phyloP scores from a whole-genome alignment of 2,888 invertebrate genomes.

The Serrognathus titanus region DNA sequence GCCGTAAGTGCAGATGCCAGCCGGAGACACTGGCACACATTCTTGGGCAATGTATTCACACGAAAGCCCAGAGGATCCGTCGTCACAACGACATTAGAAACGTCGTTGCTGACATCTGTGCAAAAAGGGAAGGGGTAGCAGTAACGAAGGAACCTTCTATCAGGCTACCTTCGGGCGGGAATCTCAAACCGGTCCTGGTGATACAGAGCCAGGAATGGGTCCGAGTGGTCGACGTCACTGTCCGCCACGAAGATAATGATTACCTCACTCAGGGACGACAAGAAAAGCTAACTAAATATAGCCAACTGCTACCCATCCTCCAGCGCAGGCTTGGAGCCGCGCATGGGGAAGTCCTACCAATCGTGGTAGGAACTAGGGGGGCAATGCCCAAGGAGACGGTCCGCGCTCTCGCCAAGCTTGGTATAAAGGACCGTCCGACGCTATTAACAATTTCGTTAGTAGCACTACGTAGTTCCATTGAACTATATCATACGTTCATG shows the following conservation, averaged over 20 bases:
- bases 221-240: constrained; percentile 34
- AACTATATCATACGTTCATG: constrained; percentile 33
- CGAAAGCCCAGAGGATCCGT: constrained; percentile 26
- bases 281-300: constrained; percentile 28
- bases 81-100: constrained; percentile 28
- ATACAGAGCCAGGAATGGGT: constrained; percentile 27
- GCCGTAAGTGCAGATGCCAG: constrained; percentile 30
- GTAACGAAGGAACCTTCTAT: constrained; percentile 22
- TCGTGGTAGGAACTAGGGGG: constrained; percentile 38
- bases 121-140: constrained; percentile 15
- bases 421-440: constrained; percentile 22
- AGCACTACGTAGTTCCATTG: constrained; percentile 31
- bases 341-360: constrained; percentile 30
- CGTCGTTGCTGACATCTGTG: constrained; percentile 18
- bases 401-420: constrained; percentile 22
- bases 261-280: constrained; percentile 25
- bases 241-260: constrained; percentile 24
- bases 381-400: constrained; percentile 34
- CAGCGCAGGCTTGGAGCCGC: constrained; percentile 13
- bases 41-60: constrained; percentile 28
- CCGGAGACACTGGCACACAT: constrained; percentile 38
- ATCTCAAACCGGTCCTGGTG: constrained; percentile 35
- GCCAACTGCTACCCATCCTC: constrained; percentile 24
- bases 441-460: constrained; percentile 26
- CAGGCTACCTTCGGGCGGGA: background rate